Evolutionary conservation across 35 echinoderm and acorn worm genomes (phyloP).

Genomic region (Nesometra sesokonis): DNA sequence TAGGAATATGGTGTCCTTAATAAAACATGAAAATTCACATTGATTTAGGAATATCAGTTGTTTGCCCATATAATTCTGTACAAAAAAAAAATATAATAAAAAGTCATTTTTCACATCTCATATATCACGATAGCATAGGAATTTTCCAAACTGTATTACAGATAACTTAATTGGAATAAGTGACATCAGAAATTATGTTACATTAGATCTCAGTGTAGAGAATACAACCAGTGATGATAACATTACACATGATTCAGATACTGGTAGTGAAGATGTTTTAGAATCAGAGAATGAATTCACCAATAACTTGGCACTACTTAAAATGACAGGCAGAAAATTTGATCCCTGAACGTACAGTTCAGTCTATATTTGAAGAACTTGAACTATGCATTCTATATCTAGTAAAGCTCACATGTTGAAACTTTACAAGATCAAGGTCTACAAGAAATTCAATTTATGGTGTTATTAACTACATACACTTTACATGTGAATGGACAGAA

Average conservation of each 20-base stretch:
- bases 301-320: constrained; percentile 14
- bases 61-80: neutral
- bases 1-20: neutral
- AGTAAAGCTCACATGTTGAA: neutral
- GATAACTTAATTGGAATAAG: neutral
- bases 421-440: neutral
- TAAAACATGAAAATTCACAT: constrained; percentile 17
- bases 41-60: neutral
- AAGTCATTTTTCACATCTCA: constrained; percentile 12
- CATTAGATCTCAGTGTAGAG: neutral
- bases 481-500: neutral
- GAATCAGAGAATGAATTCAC: neutral
- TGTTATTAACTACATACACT: neutral
- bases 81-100: neutral
- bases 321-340: constrained; percentile 11
- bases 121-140: constrained; percentile 14
- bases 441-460: neutral
- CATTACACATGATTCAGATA: neutral
- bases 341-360: constrained; percentile 7
- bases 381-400: neutral
- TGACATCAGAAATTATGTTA: neutral
- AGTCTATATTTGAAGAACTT: constrained; percentile 13
- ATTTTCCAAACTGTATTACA: neutral
- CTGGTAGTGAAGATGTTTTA: too few species aligned
- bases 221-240: neutral